Base-by-base conservation (phyloP, 2,888 invertebrate species). In the Elaeidobius kamerunicus region DNA sequence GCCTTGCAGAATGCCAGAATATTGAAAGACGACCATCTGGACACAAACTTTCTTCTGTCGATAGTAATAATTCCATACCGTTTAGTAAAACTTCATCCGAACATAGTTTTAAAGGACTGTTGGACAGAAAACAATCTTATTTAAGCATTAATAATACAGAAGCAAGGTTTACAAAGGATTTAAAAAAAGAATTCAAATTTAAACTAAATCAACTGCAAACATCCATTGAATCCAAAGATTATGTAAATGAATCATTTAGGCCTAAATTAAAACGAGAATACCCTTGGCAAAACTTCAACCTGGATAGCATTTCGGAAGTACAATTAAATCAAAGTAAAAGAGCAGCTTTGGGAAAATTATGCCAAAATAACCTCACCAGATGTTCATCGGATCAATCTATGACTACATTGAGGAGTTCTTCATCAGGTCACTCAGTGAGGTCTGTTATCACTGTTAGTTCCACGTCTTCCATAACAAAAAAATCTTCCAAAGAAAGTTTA, bases 241-340 rank as follows among this genome's bases (percentile, higher is more conserved):
- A 17, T n/a, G 23, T 34, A 17, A 41, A n/a, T 9, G 17, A 48
- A n/a, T 15, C 47, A 20, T 16, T 47, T 45, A 20, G 45, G 27
- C 45, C 34, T 14, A 40, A 14, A 36, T 34, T 39, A 18, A 58
- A 56, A 18, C 12, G 54, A 20, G 40, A 53, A 2, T 62, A 56
- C 40, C 61, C 61, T 6, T 62, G 61, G 61, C 61, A 62, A 40
- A 62, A 62, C 35, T 59, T 55, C 46, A 60, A 62, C 36, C 52
- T 58, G 7, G 20, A 51, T 18, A 55, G 39, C 27, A 40, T 51
- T 15, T 35, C 41, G n/a, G 23, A 17, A 19, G 35, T 3, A 3
- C 11, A 49, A 2, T 42, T 42, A 14, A 19, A 42, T 15, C 15
- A 34, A 35, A 17, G 35, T 15, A 48, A 41, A 12, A 14, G 12